A percentile compares a stretch with the other conserved stretches of the same genome.
Conservation (phyloP, 2,797 vertebrate species). For the Pseudochirops corinnae region DNA sequence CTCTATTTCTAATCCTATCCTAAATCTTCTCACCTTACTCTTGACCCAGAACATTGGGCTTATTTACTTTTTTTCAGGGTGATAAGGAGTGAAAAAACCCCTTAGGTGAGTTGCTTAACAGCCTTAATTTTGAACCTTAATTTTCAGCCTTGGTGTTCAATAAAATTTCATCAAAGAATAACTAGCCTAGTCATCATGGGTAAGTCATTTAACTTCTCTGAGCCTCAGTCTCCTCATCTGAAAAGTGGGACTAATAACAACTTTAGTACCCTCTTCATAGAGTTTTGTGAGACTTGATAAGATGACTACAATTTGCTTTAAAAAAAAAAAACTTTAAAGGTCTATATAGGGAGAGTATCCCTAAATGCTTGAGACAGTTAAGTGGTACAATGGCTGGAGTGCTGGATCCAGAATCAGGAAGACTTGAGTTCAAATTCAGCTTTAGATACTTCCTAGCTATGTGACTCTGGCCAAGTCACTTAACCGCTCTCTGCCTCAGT, state of each 20-base stretch:
- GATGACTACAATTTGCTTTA: neutral
- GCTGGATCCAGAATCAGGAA: neutral
- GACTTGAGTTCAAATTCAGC: neutral
- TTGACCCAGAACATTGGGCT: neutral
- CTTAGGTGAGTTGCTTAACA: neutral
- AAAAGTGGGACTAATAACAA: neutral
- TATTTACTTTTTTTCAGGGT: neutral
- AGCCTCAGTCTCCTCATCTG: neutral
- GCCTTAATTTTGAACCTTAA: neutral
- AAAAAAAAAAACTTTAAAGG: neutral
- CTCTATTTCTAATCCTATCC: neutral
- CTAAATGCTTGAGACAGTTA: neutral
- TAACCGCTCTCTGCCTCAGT: neutral
- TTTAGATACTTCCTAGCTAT: neutral
- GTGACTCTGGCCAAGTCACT: neutral
- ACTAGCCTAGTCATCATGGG: neutral
- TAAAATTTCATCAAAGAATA: neutral
- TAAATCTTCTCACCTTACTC: neutral
- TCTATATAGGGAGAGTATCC: neutral
- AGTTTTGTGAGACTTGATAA: neutral
- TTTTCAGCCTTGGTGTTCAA: neutral
- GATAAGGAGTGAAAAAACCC: neutral
- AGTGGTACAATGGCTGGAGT: neutral
- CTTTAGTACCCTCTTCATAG: neutral
- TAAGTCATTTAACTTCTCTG: neutral